A percentile compares a stretch with the other conserved stretches of the same genome.
These are phyloP conservation scores for Thyatira batis DNA, from an alignment of 2,888 invertebrate genomes.

Conservation along the genomic window DNA sequence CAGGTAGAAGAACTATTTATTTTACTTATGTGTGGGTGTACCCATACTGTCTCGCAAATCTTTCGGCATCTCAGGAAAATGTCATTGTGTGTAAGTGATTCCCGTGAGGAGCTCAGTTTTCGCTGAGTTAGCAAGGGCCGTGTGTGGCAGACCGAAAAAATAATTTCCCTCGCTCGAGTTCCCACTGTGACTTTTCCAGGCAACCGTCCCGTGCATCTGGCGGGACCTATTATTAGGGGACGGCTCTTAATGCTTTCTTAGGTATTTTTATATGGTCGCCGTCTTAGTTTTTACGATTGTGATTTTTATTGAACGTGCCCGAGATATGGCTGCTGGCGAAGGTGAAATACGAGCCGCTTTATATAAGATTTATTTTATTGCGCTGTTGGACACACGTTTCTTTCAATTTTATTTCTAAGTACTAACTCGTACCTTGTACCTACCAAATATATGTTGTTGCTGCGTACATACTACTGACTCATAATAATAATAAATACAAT, in stretches of 20 bases:
- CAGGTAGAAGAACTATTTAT: not conserved
- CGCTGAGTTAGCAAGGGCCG: slow-evolving; percentile 77
- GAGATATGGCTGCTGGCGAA: slow-evolving; percentile 65
- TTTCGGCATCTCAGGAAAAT: slow-evolving; percentile 43
- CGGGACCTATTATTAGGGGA: slow-evolving; percentile 80
- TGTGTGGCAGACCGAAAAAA: slow-evolving; percentile 82
- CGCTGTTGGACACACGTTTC: slow-evolving; percentile 54
- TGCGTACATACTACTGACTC: too few relatives aligned
- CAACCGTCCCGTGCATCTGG: slow-evolving; percentile 81
- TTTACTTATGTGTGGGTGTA: not conserved
- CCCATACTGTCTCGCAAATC: not conserved
- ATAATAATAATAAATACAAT: too few relatives aligned
- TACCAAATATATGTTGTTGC: not conserved
- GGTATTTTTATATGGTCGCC: slow-evolving; percentile 79
- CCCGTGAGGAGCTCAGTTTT: slow-evolving; percentile 63
- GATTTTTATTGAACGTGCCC: slow-evolving; percentile 77
- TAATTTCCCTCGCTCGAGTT: slow-evolving; percentile 79
- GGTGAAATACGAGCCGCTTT: slow-evolving; percentile 77
- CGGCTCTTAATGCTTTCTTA: slow-evolving; percentile 79
- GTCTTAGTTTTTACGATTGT: slow-evolving; percentile 80
- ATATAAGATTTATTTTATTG: slow-evolving; percentile 74
- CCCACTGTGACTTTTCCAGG: slow-evolving; percentile 78
- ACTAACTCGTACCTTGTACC: slow-evolving; percentile 10
- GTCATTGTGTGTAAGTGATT: slow-evolving; percentile 53
- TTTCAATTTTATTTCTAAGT: slow-evolving; percentile 50